Conservation (phyloP, 1,140 invertebrate genomes). For the Propsilocerus akamusi region DNA sequence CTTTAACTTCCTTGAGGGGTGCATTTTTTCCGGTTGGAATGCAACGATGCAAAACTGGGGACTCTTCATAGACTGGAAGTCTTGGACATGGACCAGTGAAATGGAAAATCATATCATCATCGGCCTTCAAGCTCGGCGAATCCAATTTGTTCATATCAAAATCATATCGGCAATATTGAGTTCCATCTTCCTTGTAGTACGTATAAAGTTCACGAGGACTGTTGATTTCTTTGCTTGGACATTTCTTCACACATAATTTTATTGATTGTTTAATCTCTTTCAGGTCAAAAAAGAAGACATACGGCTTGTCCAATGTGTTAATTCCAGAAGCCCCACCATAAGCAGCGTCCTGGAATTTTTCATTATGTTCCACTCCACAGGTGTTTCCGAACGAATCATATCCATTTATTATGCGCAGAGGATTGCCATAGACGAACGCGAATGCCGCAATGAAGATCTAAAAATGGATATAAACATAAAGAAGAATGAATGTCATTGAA, state of each 20-base stretch:
- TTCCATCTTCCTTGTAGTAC: slow-evolving; percentile 55
- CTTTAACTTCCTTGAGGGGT: slow-evolving; percentile 34
- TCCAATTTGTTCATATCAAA: slow-evolving; percentile 33
- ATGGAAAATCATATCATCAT: slow-evolving; percentile 29
- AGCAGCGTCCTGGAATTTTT: slow-evolving; percentile 48
- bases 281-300: slow-evolving; percentile 69
- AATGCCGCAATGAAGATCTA: slow-evolving; percentile 73
- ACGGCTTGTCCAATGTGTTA: slow-evolving; percentile 62
- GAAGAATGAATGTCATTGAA: slow-evolving; percentile 13
- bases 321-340: slow-evolving; percentile 40
- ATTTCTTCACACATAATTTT: slow-evolving; percentile 79
- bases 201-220: slow-evolving; percentile 44
- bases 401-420: slow-evolving; percentile 70
- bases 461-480: slow-evolving; percentile 16
- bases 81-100: slow-evolving; percentile 50
- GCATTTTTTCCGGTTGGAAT: slow-evolving; percentile 40
- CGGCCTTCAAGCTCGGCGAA: slow-evolving; percentile 9
- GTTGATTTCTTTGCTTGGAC: slow-evolving; percentile 48
- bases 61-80: slow-evolving; percentile 49
- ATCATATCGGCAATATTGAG: slow-evolving; percentile 55
- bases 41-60: slow-evolving; percentile 71
- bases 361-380: slow-evolving; percentile 67
- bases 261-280: slow-evolving; percentile 52
- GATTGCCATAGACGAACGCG: slow-evolving; percentile 77
- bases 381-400: slow-evolving; percentile 94